These are phyloP conservation scores for Chelonus insularis DNA, from an alignment of 1,140 invertebrate species.

Conservation along the genomic window DNA sequence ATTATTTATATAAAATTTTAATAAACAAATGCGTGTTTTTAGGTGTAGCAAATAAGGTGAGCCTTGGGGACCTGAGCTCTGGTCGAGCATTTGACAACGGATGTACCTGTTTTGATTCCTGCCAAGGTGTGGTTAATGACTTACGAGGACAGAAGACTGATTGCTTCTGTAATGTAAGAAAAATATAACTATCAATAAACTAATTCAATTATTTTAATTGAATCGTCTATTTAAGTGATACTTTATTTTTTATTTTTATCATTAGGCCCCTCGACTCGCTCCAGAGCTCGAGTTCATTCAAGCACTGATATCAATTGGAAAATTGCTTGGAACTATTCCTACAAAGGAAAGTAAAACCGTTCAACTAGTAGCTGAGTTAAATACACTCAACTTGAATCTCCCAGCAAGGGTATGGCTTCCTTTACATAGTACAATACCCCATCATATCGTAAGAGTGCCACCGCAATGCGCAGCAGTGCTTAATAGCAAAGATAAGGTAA, in stretches of 20 bases:
- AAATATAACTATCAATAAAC: not conserved
- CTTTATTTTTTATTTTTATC: not conserved
- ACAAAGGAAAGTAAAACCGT: slow-evolving; percentile 94
- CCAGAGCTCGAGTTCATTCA: slow-evolving; percentile 87
- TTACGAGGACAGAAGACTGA: slow-evolving; percentile 72
- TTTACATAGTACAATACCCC: slow-evolving; percentile 70
- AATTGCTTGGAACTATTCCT: slow-evolving; percentile 82
- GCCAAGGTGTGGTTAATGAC: slow-evolving; percentile 76
- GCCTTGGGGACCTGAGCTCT: slow-evolving; percentile 87
- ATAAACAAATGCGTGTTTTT: slow-evolving; percentile 18
- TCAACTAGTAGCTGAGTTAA: slow-evolving; percentile 88
- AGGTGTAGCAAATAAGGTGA: slow-evolving; percentile 64
- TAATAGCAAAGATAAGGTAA: slow-evolving; percentile 97
- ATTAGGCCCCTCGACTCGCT: slow-evolving; percentile 76
- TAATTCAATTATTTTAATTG: not conserved
- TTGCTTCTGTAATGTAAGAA: slow-evolving; percentile 74
- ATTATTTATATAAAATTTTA: slow-evolving; percentile 1
- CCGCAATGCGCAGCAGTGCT: slow-evolving; percentile 94
- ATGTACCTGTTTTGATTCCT: slow-evolving; percentile 83
- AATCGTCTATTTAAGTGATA: not conserved
- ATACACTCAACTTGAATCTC: slow-evolving; percentile 92
- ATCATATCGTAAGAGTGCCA: slow-evolving; percentile 90
- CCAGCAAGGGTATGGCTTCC: slow-evolving; percentile 98
- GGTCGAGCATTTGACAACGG: slow-evolving; percentile 96
- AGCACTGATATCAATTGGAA: slow-evolving; percentile 88